phyloP scores from a whole-genome alignment of 2,113 vertebrate genomes.

The Ailuropoda melanoleuca region DNA sequence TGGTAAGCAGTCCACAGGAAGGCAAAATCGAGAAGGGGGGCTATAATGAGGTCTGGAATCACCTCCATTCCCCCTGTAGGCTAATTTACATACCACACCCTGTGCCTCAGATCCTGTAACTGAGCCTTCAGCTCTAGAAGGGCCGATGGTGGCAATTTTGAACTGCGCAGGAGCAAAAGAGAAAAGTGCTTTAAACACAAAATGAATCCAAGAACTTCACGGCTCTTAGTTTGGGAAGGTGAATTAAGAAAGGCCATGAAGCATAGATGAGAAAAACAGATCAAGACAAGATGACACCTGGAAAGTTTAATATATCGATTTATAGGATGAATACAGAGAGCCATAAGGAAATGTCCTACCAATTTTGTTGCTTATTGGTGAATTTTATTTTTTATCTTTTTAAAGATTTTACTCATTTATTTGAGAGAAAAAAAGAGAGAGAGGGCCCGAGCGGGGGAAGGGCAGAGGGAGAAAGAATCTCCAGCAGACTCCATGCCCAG shows the following conservation, averaged over 20 bases:
- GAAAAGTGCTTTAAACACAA: not conserved
- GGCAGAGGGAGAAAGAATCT: not conserved
- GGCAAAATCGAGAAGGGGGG: not conserved
- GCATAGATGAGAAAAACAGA: not conserved
- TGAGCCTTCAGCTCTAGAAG: not conserved
- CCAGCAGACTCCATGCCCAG: not conserved
- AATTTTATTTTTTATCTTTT: not conserved
- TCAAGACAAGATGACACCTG: not conserved
- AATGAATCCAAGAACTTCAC: not conserved
- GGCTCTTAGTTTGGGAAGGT: not conserved
- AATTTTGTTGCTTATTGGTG: not conserved
- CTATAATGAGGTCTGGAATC: not conserved
- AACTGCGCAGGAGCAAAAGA: not conserved
- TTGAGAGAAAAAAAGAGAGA: not conserved
- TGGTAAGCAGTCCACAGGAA: not conserved
- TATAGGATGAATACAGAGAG: not conserved
- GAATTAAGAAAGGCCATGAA: not conserved
- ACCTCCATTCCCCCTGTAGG: not conserved
- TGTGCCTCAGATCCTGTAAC: not conserved
- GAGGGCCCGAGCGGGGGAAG: not conserved
- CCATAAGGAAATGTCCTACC: not conserved
- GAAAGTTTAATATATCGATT: not conserved
- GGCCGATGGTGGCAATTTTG: not conserved
- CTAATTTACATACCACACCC: not conserved
- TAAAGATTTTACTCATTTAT: not conserved